Percentiles rank a stretch among this genome's conserved stretches.
Evolutionary conservation across 53 echinoderm and acorn worm genomes (phyloP).

Genomic region (Luidia sarsii): DNA sequence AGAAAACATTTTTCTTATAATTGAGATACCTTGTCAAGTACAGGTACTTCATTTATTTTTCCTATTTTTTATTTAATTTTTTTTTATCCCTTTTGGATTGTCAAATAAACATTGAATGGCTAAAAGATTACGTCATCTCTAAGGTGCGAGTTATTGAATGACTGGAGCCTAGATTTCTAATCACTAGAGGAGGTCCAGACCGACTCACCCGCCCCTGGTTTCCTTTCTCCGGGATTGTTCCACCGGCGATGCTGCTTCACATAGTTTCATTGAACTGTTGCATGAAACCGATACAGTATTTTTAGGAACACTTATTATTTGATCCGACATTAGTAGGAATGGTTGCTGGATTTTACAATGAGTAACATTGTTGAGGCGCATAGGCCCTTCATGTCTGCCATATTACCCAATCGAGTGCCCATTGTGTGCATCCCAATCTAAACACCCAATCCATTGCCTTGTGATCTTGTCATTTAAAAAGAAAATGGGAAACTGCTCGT

Average conservation of each 20-base stretch:
- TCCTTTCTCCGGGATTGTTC: background rate
- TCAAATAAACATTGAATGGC: background rate
- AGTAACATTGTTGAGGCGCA: no score
- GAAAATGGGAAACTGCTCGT: no score
- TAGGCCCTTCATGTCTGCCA: no score
- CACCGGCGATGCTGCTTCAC: conserved; percentile 3
- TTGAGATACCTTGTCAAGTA: background rate
- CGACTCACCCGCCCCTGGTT: background rate
- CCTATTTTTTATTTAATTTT: background rate
- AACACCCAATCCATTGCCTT: no score
- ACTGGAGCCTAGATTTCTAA: background rate
- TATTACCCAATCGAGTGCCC: no score
- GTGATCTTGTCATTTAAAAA: no score
- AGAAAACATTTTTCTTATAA: background rate
- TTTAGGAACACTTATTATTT: no score
- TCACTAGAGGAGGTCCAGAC: background rate
- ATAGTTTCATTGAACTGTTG: no score
- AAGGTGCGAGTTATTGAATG: background rate
- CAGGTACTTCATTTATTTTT: background rate
- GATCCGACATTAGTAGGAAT: no score
- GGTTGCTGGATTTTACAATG: no score
- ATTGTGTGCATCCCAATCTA: no score
- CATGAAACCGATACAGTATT: no score
- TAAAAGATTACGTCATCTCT: background rate
- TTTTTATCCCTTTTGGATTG: background rate